Percentiles rank a stretch among this genome's conserved stretches.
phyloP scores from a whole-genome alignment of 1,140 invertebrate species.

The Zaprionus camerounensis region DNA sequence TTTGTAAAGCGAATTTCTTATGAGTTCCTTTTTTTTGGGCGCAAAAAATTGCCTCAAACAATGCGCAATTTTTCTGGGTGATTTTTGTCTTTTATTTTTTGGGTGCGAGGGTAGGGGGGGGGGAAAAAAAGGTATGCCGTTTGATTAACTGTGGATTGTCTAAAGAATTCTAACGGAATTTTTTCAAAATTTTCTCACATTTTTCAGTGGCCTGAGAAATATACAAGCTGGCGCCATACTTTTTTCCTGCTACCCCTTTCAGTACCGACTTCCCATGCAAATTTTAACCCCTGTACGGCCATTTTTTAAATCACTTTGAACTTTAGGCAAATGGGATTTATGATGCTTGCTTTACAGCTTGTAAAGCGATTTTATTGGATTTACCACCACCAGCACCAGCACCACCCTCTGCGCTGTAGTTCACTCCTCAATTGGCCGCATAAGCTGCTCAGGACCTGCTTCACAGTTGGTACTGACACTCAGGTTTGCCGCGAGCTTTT shows the following conservation, averaged over 20 bases:
- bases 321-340: conserved; percentile 68
- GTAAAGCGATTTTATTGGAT: conserved; percentile 84
- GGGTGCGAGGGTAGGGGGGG: conserved; percentile 55
- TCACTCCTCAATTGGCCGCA: conserved; percentile 68
- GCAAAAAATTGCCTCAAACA: conserved; percentile 41
- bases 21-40: conserved; percentile 53
- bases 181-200: conserved; percentile 70
- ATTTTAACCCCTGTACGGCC: not conserved
- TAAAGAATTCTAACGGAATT: conserved; percentile 68
- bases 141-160: conserved; percentile 58
- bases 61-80: conserved; percentile 60
- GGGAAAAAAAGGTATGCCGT: conserved; percentile 26
- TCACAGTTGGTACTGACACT: conserved; percentile 79
- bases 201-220: not conserved
- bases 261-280: not conserved
- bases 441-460: conserved; percentile 66
- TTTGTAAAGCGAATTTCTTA: conserved; percentile 46
- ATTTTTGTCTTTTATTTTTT: conserved; percentile 28
- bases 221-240: conserved; percentile 1
- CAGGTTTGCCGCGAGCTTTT: conserved; percentile 66
- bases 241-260: conserved; percentile 4
- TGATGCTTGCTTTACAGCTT: conserved; percentile 72
- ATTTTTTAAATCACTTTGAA: conserved; percentile 23
- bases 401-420: conserved; percentile 28
- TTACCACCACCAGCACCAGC: conserved; percentile 36